phyloP scores from a whole-genome alignment of 2,888 invertebrate genomes.

The Acleris literana region DNA sequence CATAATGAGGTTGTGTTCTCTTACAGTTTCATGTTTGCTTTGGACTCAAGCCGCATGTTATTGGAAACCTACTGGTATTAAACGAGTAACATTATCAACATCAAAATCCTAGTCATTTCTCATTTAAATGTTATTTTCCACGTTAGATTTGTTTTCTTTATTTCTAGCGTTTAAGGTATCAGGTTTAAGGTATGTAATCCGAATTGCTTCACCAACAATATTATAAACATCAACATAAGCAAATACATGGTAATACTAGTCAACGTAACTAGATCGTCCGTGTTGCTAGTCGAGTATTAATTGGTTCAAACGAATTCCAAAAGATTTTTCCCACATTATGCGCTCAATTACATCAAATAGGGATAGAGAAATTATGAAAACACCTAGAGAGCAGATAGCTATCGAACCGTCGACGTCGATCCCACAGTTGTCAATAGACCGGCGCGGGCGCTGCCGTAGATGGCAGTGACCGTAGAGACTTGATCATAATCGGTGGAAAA shows the following conservation, averaged over 20 bases:
- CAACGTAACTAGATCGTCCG: neutral
- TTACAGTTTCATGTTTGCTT: too few relatives aligned
- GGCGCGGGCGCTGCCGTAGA: slow-evolving; percentile 71
- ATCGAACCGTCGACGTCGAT: slow-evolving; percentile 64
- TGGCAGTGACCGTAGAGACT: slow-evolving; percentile 64
- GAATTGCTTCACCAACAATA: too few relatives aligned
- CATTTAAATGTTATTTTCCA: too few relatives aligned
- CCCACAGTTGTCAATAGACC: slow-evolving; percentile 79
- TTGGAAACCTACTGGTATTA: neutral
- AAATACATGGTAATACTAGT: too few relatives aligned
- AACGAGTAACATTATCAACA: too few relatives aligned
- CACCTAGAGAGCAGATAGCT: slow-evolving; percentile 69
- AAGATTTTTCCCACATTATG: slow-evolving; percentile 38
- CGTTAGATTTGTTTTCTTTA: too few relatives aligned
- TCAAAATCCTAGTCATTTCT: too few relatives aligned
- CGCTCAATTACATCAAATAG: slow-evolving; percentile 54
- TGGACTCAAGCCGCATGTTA: slow-evolving; percentile 34
- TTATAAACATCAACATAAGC: too few relatives aligned
- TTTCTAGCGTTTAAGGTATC: too few relatives aligned
- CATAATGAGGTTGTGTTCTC: slow-evolving; percentile 36
- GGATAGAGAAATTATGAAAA: slow-evolving; percentile 72
- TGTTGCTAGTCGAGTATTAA: slow-evolving; percentile 8
- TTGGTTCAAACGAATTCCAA: slow-evolving; percentile 21
- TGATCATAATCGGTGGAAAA: slow-evolving; percentile 77
- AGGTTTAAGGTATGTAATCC: too few relatives aligned